Conservation (phyloP, 92 coral and sea anemone genomes). For the Zoanthus solanderi region DNA sequence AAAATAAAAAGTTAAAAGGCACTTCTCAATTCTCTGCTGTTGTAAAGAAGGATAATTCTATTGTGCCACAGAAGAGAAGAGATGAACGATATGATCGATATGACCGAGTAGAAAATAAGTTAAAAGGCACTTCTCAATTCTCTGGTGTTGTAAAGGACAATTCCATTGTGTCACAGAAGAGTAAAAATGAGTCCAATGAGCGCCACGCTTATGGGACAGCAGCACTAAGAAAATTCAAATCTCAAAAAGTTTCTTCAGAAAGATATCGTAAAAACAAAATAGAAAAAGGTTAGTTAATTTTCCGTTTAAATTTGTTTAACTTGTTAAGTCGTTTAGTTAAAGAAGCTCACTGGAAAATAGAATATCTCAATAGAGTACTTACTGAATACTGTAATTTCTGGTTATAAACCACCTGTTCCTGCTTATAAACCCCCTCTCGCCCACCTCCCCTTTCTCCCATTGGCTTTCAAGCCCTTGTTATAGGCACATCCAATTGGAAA, state of each 20-base stretch:
- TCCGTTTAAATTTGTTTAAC: not conserved
- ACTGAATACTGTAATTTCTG: too few relatives aligned
- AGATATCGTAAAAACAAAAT: not conserved
- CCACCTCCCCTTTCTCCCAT: too few relatives aligned
- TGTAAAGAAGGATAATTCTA: not conserved
- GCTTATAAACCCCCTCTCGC: too few relatives aligned
- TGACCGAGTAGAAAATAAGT: not conserved
- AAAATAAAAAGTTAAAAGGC: not conserved
- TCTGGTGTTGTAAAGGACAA: not conserved
- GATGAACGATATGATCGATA: conserved; percentile 12
- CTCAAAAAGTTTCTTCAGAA: not conserved
- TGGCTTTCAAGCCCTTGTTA: too few relatives aligned
- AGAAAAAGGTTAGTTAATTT: conserved; percentile 33
- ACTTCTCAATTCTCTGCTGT: too few relatives aligned
- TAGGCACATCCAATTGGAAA: too few relatives aligned
- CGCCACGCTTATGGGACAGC: not conserved
- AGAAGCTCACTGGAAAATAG: not conserved
- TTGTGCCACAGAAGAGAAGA: conserved; percentile 7
- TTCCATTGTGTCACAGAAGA: not conserved
- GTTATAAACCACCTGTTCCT: too few relatives aligned
- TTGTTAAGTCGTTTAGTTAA: not conserved
- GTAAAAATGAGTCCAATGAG: not conserved
- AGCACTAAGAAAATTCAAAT: not conserved
- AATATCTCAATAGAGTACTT: not conserved
- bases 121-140: not conserved